Percentiles rank a stretch among this genome's conserved stretches.
Evolutionary conservation across 1,140 invertebrate species (phyloP).

Genomic region (Drosophila pseudoobscura): DNA sequence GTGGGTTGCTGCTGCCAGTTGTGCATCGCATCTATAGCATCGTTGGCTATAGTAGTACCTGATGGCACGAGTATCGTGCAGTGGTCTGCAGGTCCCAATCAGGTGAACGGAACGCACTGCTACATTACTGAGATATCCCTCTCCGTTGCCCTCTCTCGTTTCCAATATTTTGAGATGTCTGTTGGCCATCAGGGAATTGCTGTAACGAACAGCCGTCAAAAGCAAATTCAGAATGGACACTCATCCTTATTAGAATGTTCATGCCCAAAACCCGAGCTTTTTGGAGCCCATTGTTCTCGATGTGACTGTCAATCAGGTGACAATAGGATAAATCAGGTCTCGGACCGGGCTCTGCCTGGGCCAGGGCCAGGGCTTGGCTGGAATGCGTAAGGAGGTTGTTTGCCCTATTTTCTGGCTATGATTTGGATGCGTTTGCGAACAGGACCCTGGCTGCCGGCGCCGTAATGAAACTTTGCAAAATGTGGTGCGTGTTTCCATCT

Average conservation of each 20-base stretch:
- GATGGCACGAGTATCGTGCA: too few relatives aligned
- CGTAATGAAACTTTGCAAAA: slow-evolving; percentile 35
- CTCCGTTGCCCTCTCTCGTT: neutral
- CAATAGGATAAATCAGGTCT: slow-evolving; percentile 42
- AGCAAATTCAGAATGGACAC: slow-evolving; percentile 8
- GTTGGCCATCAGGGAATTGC: neutral
- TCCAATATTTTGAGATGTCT: neutral
- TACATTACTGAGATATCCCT: too few relatives aligned
- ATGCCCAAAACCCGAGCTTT: neutral
- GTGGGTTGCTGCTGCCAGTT: neutral
- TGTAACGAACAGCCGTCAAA: slow-evolving; percentile 14
- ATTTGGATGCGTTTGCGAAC: slow-evolving; percentile 40
- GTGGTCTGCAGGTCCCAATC: too few relatives aligned
- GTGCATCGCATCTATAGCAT: too few relatives aligned
- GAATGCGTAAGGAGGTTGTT: slow-evolving; percentile 45
- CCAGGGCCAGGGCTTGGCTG: slow-evolving; percentile 3
- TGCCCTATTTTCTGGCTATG: slow-evolving; percentile 36
- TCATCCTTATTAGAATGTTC: neutral
- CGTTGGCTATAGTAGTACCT: too few relatives aligned
- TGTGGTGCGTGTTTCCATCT: neutral
- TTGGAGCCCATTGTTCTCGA: slow-evolving; percentile 20
- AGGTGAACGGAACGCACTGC: too few relatives aligned
- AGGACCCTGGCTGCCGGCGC: neutral
- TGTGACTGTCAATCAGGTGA: slow-evolving; percentile 42
- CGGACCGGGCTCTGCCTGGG: neutral